These are phyloP conservation scores for Meganola albula DNA, from an alignment of 2,888 invertebrate genomes.

Conservation along the genomic window DNA sequence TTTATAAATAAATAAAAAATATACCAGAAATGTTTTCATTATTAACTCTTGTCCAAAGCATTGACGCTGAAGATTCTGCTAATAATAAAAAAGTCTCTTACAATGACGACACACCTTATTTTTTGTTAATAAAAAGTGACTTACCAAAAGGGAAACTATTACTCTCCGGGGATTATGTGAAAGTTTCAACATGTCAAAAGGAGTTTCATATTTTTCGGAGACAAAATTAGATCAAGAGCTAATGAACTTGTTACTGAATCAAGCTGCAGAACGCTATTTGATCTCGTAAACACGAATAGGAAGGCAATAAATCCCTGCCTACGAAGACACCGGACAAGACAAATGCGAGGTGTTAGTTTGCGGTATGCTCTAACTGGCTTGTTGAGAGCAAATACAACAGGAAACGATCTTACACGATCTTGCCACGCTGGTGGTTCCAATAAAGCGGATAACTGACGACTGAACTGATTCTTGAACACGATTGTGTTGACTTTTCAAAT, in stretches of 20 bases:
- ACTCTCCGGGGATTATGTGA: no score
- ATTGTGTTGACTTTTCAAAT: conserved; percentile 29
- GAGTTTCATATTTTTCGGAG: conserved; percentile 42
- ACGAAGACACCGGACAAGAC: conserved; percentile 56
- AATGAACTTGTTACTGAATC: conserved; percentile 56
- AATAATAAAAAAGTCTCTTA: conserved; percentile 5
- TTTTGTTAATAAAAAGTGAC: conserved; percentile 39
- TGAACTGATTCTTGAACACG: conserved; percentile 22
- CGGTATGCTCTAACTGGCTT: conserved; percentile 34
- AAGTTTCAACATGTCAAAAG: no score
- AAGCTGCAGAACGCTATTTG: conserved; percentile 40
- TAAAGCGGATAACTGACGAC: conserved; percentile 35
- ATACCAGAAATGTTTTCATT: conserved; percentile 16
- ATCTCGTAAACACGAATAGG: conserved; percentile 48
- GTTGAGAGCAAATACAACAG: conserved; percentile 42
- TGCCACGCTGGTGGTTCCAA: conserved; percentile 27
- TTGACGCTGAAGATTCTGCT: conserved; percentile 2
- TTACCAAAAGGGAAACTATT: no score
- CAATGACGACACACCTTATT: conserved; percentile 11
- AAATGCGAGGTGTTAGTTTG: conserved; percentile 47
- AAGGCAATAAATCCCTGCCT: conserved; percentile 50
- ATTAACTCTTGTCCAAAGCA: no score
- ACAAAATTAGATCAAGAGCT: conserved; percentile 53
- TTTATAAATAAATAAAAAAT: conserved; percentile 12
- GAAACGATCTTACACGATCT: conserved; percentile 33